Evolutionary conservation across 2,797 vertebrate genomes (phyloP), one percentile per base, ranked within the genome.

Genomic region (Tenualosa thibaudeaui): DNA sequence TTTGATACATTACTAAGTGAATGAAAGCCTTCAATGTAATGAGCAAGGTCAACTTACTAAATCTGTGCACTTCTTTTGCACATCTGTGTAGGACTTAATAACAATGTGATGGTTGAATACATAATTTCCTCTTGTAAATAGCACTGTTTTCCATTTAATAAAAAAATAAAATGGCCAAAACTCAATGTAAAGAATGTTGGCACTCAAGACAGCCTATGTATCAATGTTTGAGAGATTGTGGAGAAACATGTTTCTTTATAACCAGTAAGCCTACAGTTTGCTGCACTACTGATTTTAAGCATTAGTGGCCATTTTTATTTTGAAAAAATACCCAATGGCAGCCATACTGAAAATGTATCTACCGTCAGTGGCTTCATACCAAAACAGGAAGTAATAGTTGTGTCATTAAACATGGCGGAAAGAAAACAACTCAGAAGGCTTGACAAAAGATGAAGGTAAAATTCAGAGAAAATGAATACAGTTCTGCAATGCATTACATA

Each of bases 1-100:
- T 75, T 43, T 75, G 31, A 75, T 75, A 6, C 15, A 12, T 75
- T 75, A 75, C 68, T 43, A 75, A 37, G 37, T 89, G 91, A 94
- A 94, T 94, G 92, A 92, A 91, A 0, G 31, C n/a, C 51, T 86
- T 88, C 1, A 31, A 31, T 90, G 78, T 89, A 75, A 88, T 90
- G 90, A 43, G 62, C 68, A 81, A 68, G 43, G 90, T 91, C 86
- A 85, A 88, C 93, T 94, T 94, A 93, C 93, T 94, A 93, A 89
- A 83, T 86, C 68, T 49, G 43, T 85, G 82, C 65, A 86, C 92
- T 94, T 91, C 83, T 89, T 94, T 95, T 93, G 91, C 93, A 93
- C 90, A 87, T 83, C 85, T 87, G 91, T 90, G 86, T 91, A 91
- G 65, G 62, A 87, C 88, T 88, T 12, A 43, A 75, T 17, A 75